A percentile compares a stretch with the other conserved stretches of the same genome.
Conservation (phyloP, 1,140 invertebrate species). For the Drosophila paulistorum region DNA sequence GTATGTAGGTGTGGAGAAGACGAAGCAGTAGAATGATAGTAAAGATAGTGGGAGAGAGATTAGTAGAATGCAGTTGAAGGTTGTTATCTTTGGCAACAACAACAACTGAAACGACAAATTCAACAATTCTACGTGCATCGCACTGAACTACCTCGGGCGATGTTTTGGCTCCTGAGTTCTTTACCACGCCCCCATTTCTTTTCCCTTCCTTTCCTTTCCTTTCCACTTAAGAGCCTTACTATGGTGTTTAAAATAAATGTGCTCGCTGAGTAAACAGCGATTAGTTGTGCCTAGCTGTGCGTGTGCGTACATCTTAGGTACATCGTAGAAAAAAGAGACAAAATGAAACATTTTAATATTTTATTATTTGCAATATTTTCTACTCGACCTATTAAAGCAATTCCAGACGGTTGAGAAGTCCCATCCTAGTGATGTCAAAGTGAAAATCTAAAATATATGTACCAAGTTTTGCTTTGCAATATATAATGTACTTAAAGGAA, state of each 20-base stretch:
- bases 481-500: not conserved
- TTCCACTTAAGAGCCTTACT: slow-evolving; percentile 15
- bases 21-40: slow-evolving; percentile 34
- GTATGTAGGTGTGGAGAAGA: not conserved
- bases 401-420: too few species aligned
- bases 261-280: slow-evolving; percentile 72
- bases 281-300: slow-evolving; percentile 57
- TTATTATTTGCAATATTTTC: too few species aligned
- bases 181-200: not conserved
- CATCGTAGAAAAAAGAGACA: not conserved
- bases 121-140: slow-evolving; percentile 43
- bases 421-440: too few species aligned
- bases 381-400: too few species aligned
- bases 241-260: slow-evolving; percentile 70
- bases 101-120: not conserved
- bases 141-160: slow-evolving; percentile 24
- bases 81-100: slow-evolving; percentile 21
- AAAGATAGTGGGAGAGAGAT: slow-evolving; percentile 54
- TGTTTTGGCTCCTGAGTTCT: slow-evolving; percentile 16
- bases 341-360: not conserved
- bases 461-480: too few species aligned
- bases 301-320: too few species aligned
- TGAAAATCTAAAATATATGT: too few species aligned
- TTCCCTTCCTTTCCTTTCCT: not conserved
- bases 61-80: slow-evolving; percentile 59